phyloP scores from a whole-genome alignment of 1,140 invertebrate species.

The Drosophila teissieri region DNA sequence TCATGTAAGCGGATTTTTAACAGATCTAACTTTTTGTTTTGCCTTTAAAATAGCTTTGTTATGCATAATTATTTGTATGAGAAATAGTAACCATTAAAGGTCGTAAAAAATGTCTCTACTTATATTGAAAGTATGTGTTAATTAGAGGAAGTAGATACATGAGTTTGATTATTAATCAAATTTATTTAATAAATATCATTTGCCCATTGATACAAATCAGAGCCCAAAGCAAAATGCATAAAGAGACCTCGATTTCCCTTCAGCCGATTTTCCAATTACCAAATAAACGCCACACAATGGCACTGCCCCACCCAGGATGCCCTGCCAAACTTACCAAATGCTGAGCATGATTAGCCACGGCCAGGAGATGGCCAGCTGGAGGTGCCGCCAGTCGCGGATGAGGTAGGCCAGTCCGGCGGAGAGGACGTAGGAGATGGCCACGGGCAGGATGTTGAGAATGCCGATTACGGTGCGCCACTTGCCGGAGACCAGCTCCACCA shows the following conservation, averaged over 20 bases:
- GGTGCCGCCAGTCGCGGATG: constrained; percentile 89
- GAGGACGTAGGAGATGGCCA: constrained; percentile 89
- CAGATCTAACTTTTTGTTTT: background rate
- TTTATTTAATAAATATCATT: background rate
- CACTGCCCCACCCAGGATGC: background rate
- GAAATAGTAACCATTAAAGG: background rate
- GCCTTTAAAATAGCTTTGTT: no score
- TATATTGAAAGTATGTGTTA: background rate
- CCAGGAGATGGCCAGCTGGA: constrained; percentile 90
- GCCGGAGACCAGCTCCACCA: constrained; percentile 89
- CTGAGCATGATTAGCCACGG: constrained; percentile 88
- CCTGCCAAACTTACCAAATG: constrained; percentile 86
- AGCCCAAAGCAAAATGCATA: background rate
- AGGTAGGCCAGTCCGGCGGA: constrained; percentile 88
- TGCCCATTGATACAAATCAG: background rate
- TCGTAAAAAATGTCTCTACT: background rate
- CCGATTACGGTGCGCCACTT: constrained; percentile 90
- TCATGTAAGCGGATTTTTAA: background rate
- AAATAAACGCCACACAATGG: background rate
- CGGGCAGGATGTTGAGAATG: constrained; percentile 89
- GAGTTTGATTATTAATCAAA: background rate
- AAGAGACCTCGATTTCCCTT: constrained; percentile 11
- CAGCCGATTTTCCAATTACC: background rate
- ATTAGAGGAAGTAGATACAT: background rate
- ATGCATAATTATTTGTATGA: no score